A percentile compares a stretch with the other conserved stretches of the same genome.
Conservation (phyloP, 1,140 invertebrate genomes). For the Ceratina calcarata region DNA sequence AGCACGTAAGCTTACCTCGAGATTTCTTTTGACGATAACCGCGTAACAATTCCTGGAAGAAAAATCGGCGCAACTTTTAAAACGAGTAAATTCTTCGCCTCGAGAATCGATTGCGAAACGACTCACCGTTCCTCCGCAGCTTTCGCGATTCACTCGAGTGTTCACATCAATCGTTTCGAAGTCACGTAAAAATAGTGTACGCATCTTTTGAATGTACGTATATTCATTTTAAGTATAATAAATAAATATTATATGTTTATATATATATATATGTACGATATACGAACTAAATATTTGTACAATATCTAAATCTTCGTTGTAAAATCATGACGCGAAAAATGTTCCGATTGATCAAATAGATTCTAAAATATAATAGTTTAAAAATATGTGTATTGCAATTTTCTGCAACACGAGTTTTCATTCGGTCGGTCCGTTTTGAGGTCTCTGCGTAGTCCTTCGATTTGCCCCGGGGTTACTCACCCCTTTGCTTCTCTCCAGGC, state of each 20-base stretch:
- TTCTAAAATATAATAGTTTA: not conserved
- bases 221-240: conserved; percentile 10
- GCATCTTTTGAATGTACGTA: not conserved
- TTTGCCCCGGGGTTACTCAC: conserved; percentile 68
- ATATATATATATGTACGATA: conserved; percentile 10
- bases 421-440: conserved; percentile 7
- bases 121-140: conserved; percentile 19
- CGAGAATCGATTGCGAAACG: conserved; percentile 20
- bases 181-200: not conserved
- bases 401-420: not conserved
- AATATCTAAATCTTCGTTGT: conserved; percentile 3
- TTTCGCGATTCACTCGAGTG: too few species aligned
- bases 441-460: conserved; percentile 26
- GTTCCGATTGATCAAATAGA: not conserved
- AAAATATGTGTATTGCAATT: not conserved
- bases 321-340: not conserved
- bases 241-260: conserved; percentile 2
- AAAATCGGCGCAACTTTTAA: conserved; percentile 23
- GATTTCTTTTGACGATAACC: conserved; percentile 63
- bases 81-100: not conserved
- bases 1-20: conserved; percentile 69
- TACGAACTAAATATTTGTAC: conserved; percentile 25
- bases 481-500: conserved; percentile 66
- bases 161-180: not conserved
- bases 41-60: conserved; percentile 62